Percentiles rank a stretch among this genome's conserved stretches.
Conservation (phyloP, 2,888 invertebrate genomes). For the Proisotoma minuta region DNA sequence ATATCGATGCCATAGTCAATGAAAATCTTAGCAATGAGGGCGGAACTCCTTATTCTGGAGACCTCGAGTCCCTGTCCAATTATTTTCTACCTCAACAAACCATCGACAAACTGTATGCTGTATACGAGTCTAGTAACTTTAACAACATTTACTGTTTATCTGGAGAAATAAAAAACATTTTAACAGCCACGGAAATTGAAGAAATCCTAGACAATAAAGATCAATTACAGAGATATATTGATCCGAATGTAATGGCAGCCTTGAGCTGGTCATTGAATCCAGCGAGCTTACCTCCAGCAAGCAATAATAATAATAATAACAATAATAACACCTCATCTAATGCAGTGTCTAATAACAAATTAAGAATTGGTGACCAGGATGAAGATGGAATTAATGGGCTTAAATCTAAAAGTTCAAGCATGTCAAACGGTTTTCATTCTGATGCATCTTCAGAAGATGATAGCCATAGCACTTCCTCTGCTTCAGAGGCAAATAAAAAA, state of each 20-base stretch:
- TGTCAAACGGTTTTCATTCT: slow-evolving; percentile 46
- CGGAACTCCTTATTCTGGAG: neutral
- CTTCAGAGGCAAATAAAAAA: slow-evolving; percentile 23
- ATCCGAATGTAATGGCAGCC: slow-evolving; percentile 48
- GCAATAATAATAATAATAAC: neutral
- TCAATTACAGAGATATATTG: slow-evolving; percentile 48
- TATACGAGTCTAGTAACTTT: slow-evolving; percentile 47
- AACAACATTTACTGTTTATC: slow-evolving; percentile 49
- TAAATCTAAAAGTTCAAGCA: slow-evolving; percentile 39
- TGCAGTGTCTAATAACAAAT: slow-evolving; percentile 9
- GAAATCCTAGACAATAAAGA: slow-evolving; percentile 49
- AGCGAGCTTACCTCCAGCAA: slow-evolving; percentile 38
- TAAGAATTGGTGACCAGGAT: neutral
- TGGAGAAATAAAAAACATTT: slow-evolving; percentile 49
- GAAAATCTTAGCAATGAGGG: slow-evolving; percentile 38
- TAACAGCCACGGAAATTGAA: slow-evolving; percentile 49
- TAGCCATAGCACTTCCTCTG: slow-evolving; percentile 23
- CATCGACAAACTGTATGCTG: slow-evolving; percentile 40
- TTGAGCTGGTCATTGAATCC: slow-evolving; percentile 47
- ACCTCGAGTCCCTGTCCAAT: slow-evolving; percentile 37
- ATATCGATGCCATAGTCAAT: slow-evolving; percentile 44
- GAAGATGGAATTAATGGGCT: slow-evolving; percentile 14
- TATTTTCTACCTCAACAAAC: slow-evolving; percentile 43
- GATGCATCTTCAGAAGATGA: slow-evolving; percentile 42
- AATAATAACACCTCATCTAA: slow-evolving; percentile 16